A percentile compares a stretch with the other conserved stretches of the same genome.
Evolutionary conservation across 2,888 invertebrate genomes (phyloP).

Genomic region (Catocala nupta): DNA sequence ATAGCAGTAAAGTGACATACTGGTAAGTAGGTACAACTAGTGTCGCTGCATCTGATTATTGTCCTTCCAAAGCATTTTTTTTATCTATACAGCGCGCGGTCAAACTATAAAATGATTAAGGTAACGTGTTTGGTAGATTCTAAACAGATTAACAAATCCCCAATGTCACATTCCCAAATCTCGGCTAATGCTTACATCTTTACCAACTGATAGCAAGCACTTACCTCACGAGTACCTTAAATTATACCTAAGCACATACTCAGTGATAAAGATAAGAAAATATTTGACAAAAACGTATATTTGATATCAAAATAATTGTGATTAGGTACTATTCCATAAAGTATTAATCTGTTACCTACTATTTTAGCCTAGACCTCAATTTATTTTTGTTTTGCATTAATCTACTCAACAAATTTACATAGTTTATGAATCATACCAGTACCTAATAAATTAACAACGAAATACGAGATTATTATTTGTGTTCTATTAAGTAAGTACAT

Average conservation of each 20-base stretch:
- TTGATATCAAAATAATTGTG: not conserved
- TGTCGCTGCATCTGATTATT: not conserved
- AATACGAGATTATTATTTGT: not conserved
- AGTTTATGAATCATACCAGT: slow-evolving; percentile 15
- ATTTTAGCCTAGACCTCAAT: slow-evolving; percentile 6
- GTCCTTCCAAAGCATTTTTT: not conserved
- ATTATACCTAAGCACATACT: slow-evolving; percentile 39
- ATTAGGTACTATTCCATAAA: not conserved
- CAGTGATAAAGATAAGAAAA: slow-evolving; percentile 41
- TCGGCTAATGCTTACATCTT: slow-evolving; percentile 65
- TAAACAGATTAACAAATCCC: slow-evolving; percentile 47
- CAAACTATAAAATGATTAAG: slow-evolving; percentile 40
- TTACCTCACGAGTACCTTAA: slow-evolving; percentile 37
- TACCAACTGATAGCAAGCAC: slow-evolving; percentile 51
- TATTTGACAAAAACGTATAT: slow-evolving; percentile 12
- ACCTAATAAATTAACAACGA: slow-evolving; percentile 8
- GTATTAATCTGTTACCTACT: slow-evolving; percentile 30
- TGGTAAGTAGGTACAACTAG: too few relatives aligned
- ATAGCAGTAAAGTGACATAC: too few relatives aligned
- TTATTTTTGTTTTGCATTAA: not conserved
- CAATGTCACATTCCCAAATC: slow-evolving; percentile 59
- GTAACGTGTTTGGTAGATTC: slow-evolving; percentile 43
- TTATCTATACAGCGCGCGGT: slow-evolving; percentile 20
- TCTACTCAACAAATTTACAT: slow-evolving; percentile 3
- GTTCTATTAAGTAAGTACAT: not conserved